A percentile compares a stretch with the other conserved stretches of the same genome.
Evolutionary conservation across 2,888 invertebrate species (phyloP).

Genomic region (Idaea dimidiata): DNA sequence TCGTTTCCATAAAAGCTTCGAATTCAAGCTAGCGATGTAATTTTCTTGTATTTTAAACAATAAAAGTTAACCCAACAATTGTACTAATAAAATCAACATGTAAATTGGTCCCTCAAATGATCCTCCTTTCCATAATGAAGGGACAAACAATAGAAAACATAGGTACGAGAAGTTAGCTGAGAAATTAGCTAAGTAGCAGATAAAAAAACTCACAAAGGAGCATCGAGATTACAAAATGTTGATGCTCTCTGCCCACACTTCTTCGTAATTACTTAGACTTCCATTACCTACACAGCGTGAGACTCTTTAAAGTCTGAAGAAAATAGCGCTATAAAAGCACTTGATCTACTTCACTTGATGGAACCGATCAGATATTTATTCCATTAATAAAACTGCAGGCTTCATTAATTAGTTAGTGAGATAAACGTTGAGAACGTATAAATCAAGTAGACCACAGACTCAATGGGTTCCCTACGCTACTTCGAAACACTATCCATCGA

Average conservation of each 20-base stretch:
- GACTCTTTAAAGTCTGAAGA: neutral
- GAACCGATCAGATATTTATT: neutral
- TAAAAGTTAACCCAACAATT: neutral
- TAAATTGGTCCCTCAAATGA: neutral
- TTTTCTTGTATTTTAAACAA: neutral
- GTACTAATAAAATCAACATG: neutral
- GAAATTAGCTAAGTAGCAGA: neutral
- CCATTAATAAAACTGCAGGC: neutral
- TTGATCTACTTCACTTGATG: neutral
- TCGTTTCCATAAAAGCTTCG: neutral
- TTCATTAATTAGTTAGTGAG: neutral
- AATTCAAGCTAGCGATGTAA: neutral
- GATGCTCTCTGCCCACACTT: neutral
- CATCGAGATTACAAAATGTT: neutral
- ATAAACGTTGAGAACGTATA: neutral
- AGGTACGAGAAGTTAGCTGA: neutral
- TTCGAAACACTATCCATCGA: too few species aligned
- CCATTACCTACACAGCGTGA: neutral
- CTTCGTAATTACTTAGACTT: neutral
- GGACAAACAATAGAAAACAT: conserved; percentile 1
- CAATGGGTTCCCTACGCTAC: too few species aligned
- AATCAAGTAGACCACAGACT: neutral
- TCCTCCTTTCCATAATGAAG: neutral
- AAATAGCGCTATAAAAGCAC: neutral
- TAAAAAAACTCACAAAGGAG: neutral